These are phyloP conservation scores for Ciconia boyciana DNA, from an alignment of 2,113 vertebrate species.

Conservation along the genomic window DNA sequence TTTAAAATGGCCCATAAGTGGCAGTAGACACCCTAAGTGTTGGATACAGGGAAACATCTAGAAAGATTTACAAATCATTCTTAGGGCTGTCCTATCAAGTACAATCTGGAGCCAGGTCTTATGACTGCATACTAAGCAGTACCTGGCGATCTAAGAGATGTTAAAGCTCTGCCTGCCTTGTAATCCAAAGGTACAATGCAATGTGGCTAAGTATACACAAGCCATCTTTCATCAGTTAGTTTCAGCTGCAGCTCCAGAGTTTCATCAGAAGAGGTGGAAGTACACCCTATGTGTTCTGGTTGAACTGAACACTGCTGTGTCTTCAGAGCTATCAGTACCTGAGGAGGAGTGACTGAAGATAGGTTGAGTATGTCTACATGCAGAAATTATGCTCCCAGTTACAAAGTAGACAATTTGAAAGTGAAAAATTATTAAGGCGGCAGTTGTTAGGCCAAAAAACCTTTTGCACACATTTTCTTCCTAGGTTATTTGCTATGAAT, in stretches of 20 bases:
- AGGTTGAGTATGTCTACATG: neutral
- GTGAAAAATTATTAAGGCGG: neutral
- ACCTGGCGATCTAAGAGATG: neutral
- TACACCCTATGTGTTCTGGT: neutral
- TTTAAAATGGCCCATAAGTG: neutral
- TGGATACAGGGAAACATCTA: neutral
- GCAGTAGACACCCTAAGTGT: neutral
- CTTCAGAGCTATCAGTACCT: neutral
- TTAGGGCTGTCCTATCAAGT: neutral
- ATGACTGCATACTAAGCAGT: neutral
- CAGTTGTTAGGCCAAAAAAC: neutral
- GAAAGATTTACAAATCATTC: neutral
- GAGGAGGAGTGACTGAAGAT: neutral
- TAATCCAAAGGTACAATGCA: neutral
- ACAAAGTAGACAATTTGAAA: neutral
- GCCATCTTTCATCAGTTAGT: neutral
- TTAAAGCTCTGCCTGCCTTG: neutral
- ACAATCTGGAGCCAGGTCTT: neutral
- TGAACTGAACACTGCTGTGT: neutral
- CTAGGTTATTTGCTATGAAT: neutral
- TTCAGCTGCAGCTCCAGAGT: neutral
- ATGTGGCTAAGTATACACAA: neutral
- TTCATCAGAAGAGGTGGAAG: neutral
- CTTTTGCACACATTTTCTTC: neutral
- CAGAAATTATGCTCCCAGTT: neutral